Conservation (phyloP, 2,888 invertebrate species). For the Terebella lapidaria region DNA sequence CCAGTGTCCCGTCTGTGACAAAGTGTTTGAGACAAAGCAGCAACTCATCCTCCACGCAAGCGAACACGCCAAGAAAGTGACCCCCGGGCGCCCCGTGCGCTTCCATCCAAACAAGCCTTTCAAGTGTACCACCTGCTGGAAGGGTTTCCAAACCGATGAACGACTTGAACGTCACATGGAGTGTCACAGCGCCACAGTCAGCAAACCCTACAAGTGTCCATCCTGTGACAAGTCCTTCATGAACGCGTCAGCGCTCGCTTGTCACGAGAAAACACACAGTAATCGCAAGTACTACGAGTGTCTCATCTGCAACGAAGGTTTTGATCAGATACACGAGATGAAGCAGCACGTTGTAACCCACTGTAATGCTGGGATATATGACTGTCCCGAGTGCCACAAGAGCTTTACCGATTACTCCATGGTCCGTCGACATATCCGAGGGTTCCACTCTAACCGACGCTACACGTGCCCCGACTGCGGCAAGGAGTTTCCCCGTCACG, state of each 20-base stretch:
- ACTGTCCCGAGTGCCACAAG: constrained; percentile 68
- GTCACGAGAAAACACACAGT: constrained; percentile 68
- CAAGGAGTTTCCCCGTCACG: constrained; percentile 62
- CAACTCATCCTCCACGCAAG: constrained; percentile 57
- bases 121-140: constrained; percentile 65
- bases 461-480: constrained; percentile 66
- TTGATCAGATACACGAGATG: constrained; percentile 56
- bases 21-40: constrained; percentile 46
- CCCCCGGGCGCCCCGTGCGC: background rate
- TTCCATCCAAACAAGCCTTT: constrained; percentile 33
- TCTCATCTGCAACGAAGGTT: constrained; percentile 67
- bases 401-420: constrained; percentile 66
- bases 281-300: constrained; percentile 66
- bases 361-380: constrained; percentile 63
- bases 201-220: constrained; percentile 67
- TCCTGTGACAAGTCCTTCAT: constrained; percentile 66
- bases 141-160: constrained; percentile 63
- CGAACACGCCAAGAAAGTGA: constrained; percentile 51
- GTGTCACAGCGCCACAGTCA: constrained; percentile 62
- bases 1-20: constrained; percentile 49
- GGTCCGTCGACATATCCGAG: constrained; percentile 67
- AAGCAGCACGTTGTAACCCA: constrained; percentile 64
- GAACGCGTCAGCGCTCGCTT: constrained; percentile 68
- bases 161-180: constrained; percentile 64
- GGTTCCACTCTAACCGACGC: constrained; percentile 67